Evolutionary conservation across 2,113 vertebrate genomes (phyloP).

Genomic region (Pteropus alecto): DNA sequence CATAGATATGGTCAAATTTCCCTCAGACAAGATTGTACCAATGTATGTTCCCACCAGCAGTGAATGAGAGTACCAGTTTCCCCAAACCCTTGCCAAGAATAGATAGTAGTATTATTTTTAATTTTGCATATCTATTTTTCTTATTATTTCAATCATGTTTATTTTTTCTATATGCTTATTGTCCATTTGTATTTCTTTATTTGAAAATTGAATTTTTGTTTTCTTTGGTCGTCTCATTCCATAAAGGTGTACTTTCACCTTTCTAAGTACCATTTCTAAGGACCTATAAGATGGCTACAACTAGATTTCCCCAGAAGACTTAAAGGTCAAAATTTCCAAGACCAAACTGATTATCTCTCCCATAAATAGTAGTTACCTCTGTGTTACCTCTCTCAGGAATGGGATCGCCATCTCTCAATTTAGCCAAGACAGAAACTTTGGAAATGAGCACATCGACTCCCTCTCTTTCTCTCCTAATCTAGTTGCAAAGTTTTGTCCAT

Average conservation of each 20-base stretch:
- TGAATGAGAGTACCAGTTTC: not conserved
- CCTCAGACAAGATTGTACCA: not conserved
- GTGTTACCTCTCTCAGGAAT: not conserved
- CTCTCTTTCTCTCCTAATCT: not conserved
- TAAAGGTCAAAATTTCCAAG: conserved; percentile 26
- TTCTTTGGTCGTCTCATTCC: not conserved
- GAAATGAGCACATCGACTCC: not conserved
- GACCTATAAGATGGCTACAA: not conserved
- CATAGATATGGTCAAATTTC: not conserved
- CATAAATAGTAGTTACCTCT: not conserved
- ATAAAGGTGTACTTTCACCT: conserved; percentile 1
- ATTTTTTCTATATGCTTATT: not conserved
- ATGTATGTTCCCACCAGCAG: not conserved
- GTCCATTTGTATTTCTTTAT: not conserved
- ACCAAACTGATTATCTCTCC: not conserved
- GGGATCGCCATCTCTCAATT: not conserved
- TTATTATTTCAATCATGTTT: not conserved
- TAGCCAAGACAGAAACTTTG: not conserved
- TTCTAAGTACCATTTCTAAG: not conserved
- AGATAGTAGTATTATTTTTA: not conserved
- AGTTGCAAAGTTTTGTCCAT: not conserved
- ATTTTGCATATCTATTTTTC: not conserved
- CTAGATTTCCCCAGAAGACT: not conserved
- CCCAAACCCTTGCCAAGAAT: not conserved
- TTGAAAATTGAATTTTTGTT: not conserved